phyloP scores from a whole-genome alignment of 2,888 invertebrate genomes.

The Hanleya hanleyi region DNA sequence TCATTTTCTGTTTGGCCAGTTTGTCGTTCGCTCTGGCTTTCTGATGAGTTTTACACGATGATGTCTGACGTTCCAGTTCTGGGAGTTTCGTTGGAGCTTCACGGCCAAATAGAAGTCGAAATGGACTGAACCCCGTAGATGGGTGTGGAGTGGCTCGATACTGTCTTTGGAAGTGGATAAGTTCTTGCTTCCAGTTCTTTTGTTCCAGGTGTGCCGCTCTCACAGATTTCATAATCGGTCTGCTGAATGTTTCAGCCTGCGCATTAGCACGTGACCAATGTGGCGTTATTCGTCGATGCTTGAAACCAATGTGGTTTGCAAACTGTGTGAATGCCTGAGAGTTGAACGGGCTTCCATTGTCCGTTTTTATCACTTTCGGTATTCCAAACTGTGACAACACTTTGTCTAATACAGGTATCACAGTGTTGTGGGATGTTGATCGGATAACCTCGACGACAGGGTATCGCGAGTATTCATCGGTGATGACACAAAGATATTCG shows the following conservation, averaged over 20 bases:
- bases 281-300: constrained; percentile 5
- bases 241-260: neutral
- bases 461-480: constrained; percentile 23
- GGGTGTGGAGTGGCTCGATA: neutral
- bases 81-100: neutral
- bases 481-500: constrained; percentile 22
- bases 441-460: constrained; percentile 31
- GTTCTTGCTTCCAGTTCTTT: constrained; percentile 3
- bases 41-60: neutral
- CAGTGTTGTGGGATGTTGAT: constrained; percentile 23
- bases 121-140: neutral
- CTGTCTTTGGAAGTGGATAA: neutral
- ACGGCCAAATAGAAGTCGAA: neutral
- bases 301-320: neutral
- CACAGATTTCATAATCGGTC: neutral
- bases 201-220: neutral
- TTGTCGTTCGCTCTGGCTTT: neutral
- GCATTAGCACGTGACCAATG: constrained; percentile 21
- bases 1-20: neutral
- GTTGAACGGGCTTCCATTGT: constrained; percentile 28
- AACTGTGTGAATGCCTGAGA: neutral
- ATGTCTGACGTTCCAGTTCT: too few relatives aligned
- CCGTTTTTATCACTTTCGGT: constrained; percentile 23
- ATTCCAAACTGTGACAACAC: constrained; percentile 21
- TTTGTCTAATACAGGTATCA: constrained; percentile 26